Percentiles rank a stretch among this genome's conserved stretches.
Evolutionary conservation across 2,888 invertebrate species (phyloP).

Genomic region (Crocallis elinguaria): DNA sequence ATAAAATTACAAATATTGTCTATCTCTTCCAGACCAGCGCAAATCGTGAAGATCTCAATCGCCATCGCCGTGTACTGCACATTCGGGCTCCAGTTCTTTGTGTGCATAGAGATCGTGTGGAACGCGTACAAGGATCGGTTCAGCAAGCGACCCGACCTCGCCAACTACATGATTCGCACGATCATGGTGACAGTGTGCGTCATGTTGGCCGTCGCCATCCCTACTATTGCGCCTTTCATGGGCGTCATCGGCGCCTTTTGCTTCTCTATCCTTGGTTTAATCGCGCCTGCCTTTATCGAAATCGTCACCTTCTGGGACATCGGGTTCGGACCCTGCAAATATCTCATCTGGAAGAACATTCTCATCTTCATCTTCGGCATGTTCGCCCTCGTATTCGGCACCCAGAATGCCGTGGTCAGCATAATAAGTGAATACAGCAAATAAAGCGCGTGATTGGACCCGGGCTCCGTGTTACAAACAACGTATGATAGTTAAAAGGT

Average conservation of each 20-base stretch:
- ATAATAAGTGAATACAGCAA: slow-evolving; percentile 53
- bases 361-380: slow-evolving; percentile 90
- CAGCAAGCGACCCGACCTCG: slow-evolving; percentile 87
- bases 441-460: slow-evolving; percentile 20
- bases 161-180: slow-evolving; percentile 91
- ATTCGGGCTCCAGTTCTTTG: slow-evolving; percentile 98
- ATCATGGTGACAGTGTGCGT: slow-evolving; percentile 89
- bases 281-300: slow-evolving; percentile 94
- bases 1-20: neutral
- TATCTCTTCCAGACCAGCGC: slow-evolving; percentile 88
- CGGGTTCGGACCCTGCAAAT: slow-evolving; percentile 89
- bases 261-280: slow-evolving; percentile 95
- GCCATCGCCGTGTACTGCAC: slow-evolving; percentile 96
- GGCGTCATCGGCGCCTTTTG: slow-evolving; percentile 97
- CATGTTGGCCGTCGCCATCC: slow-evolving; percentile 92
- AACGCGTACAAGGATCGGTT: slow-evolving; percentile 90
- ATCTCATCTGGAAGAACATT: slow-evolving; percentile 92
- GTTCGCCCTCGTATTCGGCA: slow-evolving; percentile 92
- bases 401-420: slow-evolving; percentile 65
- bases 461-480: slow-evolving; percentile 37
- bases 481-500: slow-evolving; percentile 38
- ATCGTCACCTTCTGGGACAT: slow-evolving; percentile 93
- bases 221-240: slow-evolving; percentile 95
- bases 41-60: slow-evolving; percentile 94
- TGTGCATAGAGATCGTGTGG: slow-evolving; percentile 97